These are phyloP conservation scores for Empis livida DNA, from an alignment of 2,888 invertebrate genomes.

Conservation along the genomic window DNA sequence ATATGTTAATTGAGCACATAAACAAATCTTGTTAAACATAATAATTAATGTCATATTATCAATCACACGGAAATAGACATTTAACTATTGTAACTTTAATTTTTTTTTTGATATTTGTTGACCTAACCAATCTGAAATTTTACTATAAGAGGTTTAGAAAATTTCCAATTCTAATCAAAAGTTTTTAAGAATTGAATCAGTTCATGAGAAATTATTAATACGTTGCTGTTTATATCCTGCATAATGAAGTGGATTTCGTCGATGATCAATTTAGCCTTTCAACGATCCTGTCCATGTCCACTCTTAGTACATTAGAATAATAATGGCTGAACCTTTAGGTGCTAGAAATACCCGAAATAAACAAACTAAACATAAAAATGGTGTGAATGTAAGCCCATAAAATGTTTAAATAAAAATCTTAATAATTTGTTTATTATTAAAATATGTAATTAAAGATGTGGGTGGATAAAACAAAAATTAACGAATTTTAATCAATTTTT, in stretches of 20 bases:
- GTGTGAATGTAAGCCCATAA: neutral
- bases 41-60: too few relatives aligned
- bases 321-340: constrained; percentile 20
- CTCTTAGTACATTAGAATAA: constrained; percentile 20
- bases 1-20: too few relatives aligned
- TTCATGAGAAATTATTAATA: neutral
- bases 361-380: neutral
- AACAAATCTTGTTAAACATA: too few relatives aligned
- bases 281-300: constrained; percentile 24
- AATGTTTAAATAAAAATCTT: too few relatives aligned
- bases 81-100: too few relatives aligned
- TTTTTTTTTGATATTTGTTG: too few relatives aligned
- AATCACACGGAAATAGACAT: too few relatives aligned
- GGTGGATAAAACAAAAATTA: too few relatives aligned
- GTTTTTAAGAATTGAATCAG: neutral
- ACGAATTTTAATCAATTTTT: too few relatives aligned
- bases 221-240: constrained; percentile 1
- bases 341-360: neutral
- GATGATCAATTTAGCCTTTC: constrained; percentile 25
- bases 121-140: too few relatives aligned
- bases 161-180: neutral
- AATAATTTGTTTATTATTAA: too few relatives aligned
- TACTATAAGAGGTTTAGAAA: neutral
- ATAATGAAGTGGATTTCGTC: constrained; percentile 29
- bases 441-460: too few relatives aligned